Evolutionary conservation across 2,113 vertebrate genomes (phyloP).

Genomic region (Pseudopipra pipra): DNA sequence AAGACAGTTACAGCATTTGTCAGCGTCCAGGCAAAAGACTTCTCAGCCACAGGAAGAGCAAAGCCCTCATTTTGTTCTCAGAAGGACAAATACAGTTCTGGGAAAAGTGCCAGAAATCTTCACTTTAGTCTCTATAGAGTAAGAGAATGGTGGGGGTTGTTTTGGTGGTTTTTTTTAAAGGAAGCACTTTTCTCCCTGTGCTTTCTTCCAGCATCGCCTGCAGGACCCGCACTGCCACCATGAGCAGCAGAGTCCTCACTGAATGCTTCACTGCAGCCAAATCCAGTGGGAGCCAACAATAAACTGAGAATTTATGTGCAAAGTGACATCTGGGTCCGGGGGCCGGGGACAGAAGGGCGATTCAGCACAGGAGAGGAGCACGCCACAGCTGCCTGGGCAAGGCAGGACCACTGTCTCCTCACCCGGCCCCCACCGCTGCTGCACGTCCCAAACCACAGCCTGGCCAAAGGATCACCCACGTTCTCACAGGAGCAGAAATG

Average conservation of each 20-base stretch:
- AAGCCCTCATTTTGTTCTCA: not conserved
- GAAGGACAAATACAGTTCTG: not conserved
- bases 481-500: not conserved
- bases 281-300: not conserved
- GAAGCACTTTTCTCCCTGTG: not conserved
- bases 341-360: not conserved
- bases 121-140: not conserved
- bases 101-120: not conserved
- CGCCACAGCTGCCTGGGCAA: not conserved
- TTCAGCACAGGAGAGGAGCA: not conserved
- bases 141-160: not conserved
- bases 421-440: accelerated
- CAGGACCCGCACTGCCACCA: accelerated
- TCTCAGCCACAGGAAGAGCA: not conserved
- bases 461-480: not conserved
- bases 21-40: not conserved
- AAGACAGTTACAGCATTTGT: not conserved
- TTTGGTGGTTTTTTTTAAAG: not conserved
- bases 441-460: not conserved
- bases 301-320: not conserved
- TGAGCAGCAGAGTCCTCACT: not conserved
- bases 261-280: not conserved
- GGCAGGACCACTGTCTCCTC: not conserved
- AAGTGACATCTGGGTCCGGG: constrained; percentile 1
- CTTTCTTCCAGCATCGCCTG: not conserved